Base-by-base conservation (phyloP, 1,140 invertebrate species). In the Plectrocnemia conspersa region DNA sequence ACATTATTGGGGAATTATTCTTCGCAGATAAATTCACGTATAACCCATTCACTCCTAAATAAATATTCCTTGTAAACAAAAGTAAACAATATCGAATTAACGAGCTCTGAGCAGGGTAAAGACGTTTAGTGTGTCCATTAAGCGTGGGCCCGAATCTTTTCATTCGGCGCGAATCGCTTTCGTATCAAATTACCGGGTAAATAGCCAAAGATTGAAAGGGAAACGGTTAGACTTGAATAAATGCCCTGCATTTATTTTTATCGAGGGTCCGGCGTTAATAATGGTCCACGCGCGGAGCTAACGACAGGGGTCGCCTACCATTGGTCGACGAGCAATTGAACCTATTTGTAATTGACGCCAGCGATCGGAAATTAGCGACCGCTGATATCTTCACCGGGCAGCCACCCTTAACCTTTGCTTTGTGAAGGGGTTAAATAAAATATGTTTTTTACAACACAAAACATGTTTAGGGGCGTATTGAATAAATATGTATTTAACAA, bases 181-280 rank as follows among this genome's bases (percentile, higher is more conserved):
- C 54, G 25, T 44, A 49, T 49, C 38, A 49, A 56, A 56, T 49
- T 41, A 49, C 54, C 29, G 46, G 36, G 54, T 40, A 56, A 56
- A 50, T 49, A 42, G 54, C 54, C 47, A 44, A 56, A 50, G 54
- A 50, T 56, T 56, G 54, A 56, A 56, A 56, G 54, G 52, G 41
- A 44, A 54, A 54, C 52, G 32, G 52, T 54, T 54, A 45, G 52
- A 54, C 52, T 54, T 54, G 46, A 54, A 54, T 44, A 54, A 54
- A 54, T 54, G 52, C 42, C 38, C 52, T 54, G 52, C 52, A 54
- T 54, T 54, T 54, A 54, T 54, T 54, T 54, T 54, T 54, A 54
- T 54, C 52, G 52, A 54, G 52, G 52, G 52, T 54, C 52, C 40
- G 46, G 24, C 29, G 40, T 54, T 54, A 54, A 54, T 54, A 54